A percentile compares a stretch with the other conserved stretches of the same genome.
Evolutionary conservation across 2,888 invertebrate species (phyloP).

Genomic region (Trissoscelio sp.): DNA sequence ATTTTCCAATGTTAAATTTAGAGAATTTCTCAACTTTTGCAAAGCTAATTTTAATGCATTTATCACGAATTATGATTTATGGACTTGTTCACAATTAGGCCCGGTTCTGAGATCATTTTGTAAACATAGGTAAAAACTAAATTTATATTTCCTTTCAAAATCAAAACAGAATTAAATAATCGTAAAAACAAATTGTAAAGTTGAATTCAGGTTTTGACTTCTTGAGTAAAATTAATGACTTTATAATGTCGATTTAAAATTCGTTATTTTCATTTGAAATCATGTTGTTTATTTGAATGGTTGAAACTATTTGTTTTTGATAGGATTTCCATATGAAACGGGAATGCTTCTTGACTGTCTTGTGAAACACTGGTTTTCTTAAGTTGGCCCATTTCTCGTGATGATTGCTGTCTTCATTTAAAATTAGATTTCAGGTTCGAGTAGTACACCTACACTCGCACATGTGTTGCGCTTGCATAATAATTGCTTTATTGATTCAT

Average conservation of each 20-base stretch:
- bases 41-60: slow-evolving; percentile 46
- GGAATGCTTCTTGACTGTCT: slow-evolving; percentile 56
- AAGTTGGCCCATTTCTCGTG: slow-evolving; percentile 75
- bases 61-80: slow-evolving; percentile 38
- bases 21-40: slow-evolving; percentile 37
- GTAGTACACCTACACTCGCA: slow-evolving; percentile 53
- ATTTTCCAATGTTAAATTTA: slow-evolving; percentile 54
- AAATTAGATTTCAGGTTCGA: slow-evolving; percentile 77
- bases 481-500: slow-evolving; percentile 48
- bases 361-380: slow-evolving; percentile 69
- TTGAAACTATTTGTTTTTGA: neutral
- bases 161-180: too few relatives aligned
- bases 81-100: slow-evolving; percentile 28
- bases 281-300: too few relatives aligned
- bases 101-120: neutral
- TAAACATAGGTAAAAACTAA: neutral
- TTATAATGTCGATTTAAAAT: too few relatives aligned
- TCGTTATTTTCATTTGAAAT: too few relatives aligned
- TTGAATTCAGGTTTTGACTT: too few relatives aligned
- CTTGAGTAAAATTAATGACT: too few relatives aligned
- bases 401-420: slow-evolving; percentile 73
- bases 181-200: too few relatives aligned
- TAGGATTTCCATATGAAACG: slow-evolving; percentile 19
- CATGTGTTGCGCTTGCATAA: slow-evolving; percentile 31
- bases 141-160: neutral